phyloP scores from a whole-genome alignment of 2,113 vertebrate species.

The Mesocricetus auratus region DNA sequence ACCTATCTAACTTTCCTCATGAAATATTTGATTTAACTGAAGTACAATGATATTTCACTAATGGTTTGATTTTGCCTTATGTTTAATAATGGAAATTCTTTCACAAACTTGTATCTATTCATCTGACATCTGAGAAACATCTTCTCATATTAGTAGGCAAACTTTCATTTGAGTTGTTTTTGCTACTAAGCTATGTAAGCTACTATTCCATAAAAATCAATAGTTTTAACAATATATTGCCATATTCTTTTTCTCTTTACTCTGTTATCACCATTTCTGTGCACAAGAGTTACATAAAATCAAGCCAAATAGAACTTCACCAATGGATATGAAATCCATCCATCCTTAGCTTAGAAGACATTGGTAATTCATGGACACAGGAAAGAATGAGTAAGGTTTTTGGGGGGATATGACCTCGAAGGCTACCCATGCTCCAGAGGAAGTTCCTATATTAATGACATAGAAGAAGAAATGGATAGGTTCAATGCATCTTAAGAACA shows the following conservation, averaged over 20 bases:
- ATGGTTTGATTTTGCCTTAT: not conserved
- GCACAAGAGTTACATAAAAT: not conserved
- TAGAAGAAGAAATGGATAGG: not conserved
- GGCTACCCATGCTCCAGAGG: not conserved
- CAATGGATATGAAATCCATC: not conserved
- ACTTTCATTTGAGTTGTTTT: not conserved
- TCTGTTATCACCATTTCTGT: not conserved
- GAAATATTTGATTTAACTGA: not conserved
- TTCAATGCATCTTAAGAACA: not conserved
- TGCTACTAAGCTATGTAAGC: not conserved
- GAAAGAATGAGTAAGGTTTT: not conserved
- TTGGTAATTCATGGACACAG: not conserved
- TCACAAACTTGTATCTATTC: not conserved
- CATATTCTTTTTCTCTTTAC: not conserved
- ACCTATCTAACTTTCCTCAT: not conserved
- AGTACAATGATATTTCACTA: not conserved
- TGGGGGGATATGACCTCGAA: no score
- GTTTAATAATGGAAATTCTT: not conserved
- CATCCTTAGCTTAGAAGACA: not conserved
- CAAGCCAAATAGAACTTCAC: not conserved
- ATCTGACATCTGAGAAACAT: not conserved
- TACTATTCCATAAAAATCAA: not conserved
- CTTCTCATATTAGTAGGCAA: not conserved
- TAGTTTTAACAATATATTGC: not conserved
- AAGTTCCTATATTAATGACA: not conserved